A percentile compares a stretch with the other conserved stretches of the same genome.
These are phyloP conservation scores for Spialia ferax DNA, from an alignment of 2,888 invertebrate species.

Conservation along the genomic window DNA sequence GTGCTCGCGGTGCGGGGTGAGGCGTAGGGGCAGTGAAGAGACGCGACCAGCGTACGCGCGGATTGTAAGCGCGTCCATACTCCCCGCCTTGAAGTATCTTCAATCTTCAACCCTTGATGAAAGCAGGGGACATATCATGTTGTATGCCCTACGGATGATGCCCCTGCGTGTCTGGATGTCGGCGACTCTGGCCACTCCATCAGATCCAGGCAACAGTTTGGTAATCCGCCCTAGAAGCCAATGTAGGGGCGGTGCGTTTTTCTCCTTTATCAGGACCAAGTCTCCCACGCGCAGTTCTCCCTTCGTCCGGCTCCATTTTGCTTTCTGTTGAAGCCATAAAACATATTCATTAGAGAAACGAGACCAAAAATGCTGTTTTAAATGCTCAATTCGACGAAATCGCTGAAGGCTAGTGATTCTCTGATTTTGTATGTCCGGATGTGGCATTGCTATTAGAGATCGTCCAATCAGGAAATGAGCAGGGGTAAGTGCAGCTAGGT, in stretches of 20 bases:
- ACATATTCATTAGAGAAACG: constrained; percentile 14
- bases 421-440: not conserved
- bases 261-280: constrained; percentile 13
- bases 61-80: not conserved
- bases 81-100: constrained; percentile 17
- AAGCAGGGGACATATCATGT: constrained; percentile 12
- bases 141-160: constrained; percentile 12
- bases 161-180: constrained; percentile 8
- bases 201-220: not conserved
- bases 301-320: not conserved
- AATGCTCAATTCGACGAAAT: not conserved
- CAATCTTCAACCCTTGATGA: not conserved
- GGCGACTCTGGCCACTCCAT: constrained; percentile 9
- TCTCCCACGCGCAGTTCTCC: constrained; percentile 9
- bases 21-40: too few species aligned
- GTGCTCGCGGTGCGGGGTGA: too few species aligned
- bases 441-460: constrained; percentile 20
- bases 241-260: not conserved
- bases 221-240: constrained; percentile 18
- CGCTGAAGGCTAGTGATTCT: constrained; percentile 5
- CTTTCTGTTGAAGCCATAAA: constrained; percentile 16
- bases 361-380: constrained; percentile 18
- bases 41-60: too few species aligned
- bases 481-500: constrained; percentile 31
- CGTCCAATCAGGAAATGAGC: constrained; percentile 41